Conservation (phyloP, 2,888 invertebrate genomes). For the Apodemia duryi region DNA sequence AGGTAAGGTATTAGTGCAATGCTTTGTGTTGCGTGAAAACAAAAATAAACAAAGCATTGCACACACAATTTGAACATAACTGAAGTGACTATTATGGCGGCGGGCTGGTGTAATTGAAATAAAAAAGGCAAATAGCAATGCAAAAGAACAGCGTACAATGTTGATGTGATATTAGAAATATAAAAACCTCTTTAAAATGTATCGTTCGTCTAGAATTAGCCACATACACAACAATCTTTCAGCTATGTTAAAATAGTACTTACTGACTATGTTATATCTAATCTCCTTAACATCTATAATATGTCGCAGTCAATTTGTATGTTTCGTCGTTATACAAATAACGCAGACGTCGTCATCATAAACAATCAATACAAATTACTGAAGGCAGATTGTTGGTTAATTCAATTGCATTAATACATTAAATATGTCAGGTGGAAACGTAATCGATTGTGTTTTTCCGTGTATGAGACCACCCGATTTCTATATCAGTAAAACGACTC, state of each 20-base stretch:
- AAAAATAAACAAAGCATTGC: constrained; percentile 47
- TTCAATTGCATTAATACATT: no score
- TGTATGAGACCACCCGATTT: no score
- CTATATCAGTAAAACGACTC: no score
- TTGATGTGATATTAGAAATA: constrained; percentile 15
- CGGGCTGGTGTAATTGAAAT: constrained; percentile 32
- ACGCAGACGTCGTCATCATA: no score
- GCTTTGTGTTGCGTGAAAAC: constrained; percentile 23
- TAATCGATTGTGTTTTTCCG: no score
- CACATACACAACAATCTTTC: constrained; percentile 74
- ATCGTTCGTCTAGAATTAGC: constrained; percentile 71
- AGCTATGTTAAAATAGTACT: constrained; percentile 54
- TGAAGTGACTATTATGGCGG: constrained; percentile 73
- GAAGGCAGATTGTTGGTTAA: no score
- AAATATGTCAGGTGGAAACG: no score
- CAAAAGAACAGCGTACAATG: constrained; percentile 28
- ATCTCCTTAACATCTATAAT: constrained; percentile 7
- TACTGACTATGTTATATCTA: constrained; percentile 16
- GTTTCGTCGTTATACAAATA: no score
- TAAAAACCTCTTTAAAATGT: constrained; percentile 33
- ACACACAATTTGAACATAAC: constrained; percentile 53
- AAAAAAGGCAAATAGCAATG: constrained; percentile 26
- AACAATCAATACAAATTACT: no score
- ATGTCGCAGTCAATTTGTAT: no score
- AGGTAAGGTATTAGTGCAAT: constrained; percentile 24